phyloP scores from a whole-genome alignment of 2,113 vertebrate species.

The Heliornis fulica region DNA sequence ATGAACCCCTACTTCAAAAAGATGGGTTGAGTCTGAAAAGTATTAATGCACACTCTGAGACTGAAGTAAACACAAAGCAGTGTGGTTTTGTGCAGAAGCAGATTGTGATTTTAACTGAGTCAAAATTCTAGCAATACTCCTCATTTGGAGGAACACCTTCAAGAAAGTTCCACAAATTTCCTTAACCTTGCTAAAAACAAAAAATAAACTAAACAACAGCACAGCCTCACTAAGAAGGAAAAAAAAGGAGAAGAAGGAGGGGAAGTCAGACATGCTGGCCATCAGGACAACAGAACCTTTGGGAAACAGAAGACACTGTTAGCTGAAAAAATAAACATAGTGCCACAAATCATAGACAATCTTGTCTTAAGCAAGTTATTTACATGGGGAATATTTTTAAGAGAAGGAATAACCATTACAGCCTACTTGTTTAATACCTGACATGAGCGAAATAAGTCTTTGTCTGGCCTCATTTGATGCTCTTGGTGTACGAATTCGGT shows the following conservation, averaged over 20 bases:
- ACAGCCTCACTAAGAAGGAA: neutral
- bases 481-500: conserved; percentile 93
- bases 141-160: neutral
- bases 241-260: neutral
- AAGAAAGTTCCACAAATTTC: neutral
- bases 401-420: neutral
- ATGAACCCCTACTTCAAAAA: neutral
- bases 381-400: neutral
- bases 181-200: neutral
- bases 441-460: conserved; percentile 97
- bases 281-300: neutral
- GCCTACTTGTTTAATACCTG: conserved; percentile 75
- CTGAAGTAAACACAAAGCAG: too few species aligned
- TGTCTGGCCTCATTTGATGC: conserved; percentile 97
- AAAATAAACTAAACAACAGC: neutral
- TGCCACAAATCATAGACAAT: neutral
- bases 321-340: neutral
- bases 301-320: neutral
- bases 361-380: neutral
- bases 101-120: neutral
- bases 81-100: too few species aligned
- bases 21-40: neutral
- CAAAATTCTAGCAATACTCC: neutral
- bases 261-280: neutral
- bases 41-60: neutral